phyloP scores from a whole-genome alignment of 2,888 invertebrate species.

The Neoscelio sp. region DNA sequence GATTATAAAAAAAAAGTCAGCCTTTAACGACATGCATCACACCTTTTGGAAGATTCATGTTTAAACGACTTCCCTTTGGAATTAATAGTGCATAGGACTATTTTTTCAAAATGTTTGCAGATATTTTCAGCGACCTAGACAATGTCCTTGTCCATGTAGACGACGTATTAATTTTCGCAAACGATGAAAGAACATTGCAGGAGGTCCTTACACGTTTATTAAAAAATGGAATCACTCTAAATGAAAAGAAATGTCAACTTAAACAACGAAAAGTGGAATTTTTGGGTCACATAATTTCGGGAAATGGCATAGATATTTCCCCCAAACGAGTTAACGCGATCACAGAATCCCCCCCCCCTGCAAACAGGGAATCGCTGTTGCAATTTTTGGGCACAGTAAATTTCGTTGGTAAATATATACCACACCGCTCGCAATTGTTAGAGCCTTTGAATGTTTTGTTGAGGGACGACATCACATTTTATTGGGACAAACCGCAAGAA shows the following conservation, averaged over 20 bases:
- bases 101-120: slow-evolving; percentile 44
- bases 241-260: slow-evolving; percentile 73
- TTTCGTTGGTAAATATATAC: slow-evolving; percentile 68
- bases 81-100: slow-evolving; percentile 63
- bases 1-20: slow-evolving; percentile 50
- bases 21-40: slow-evolving; percentile 63
- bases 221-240: slow-evolving; percentile 67
- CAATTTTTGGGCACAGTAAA: slow-evolving; percentile 68
- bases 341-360: slow-evolving; percentile 63
- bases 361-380: slow-evolving; percentile 65
- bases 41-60: slow-evolving; percentile 60
- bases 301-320: slow-evolving; percentile 64
- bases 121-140: slow-evolving; percentile 21
- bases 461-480: slow-evolving; percentile 31
- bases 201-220: slow-evolving; percentile 67
- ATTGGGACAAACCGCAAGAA: slow-evolving; percentile 68
- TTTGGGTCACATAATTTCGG: slow-evolving; percentile 72
- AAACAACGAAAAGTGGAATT: slow-evolving; percentile 67
- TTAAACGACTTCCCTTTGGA: slow-evolving; percentile 63
- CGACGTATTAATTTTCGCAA: slow-evolving; percentile 60
- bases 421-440: slow-evolving; percentile 69
- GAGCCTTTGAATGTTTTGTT: slow-evolving; percentile 50
- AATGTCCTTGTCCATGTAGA: slow-evolving; percentile 52
- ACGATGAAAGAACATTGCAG: slow-evolving; percentile 57
- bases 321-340: slow-evolving; percentile 66